Base-by-base conservation (phyloP, 2,888 invertebrate genomes). In the Pegoplata infirma region DNA sequence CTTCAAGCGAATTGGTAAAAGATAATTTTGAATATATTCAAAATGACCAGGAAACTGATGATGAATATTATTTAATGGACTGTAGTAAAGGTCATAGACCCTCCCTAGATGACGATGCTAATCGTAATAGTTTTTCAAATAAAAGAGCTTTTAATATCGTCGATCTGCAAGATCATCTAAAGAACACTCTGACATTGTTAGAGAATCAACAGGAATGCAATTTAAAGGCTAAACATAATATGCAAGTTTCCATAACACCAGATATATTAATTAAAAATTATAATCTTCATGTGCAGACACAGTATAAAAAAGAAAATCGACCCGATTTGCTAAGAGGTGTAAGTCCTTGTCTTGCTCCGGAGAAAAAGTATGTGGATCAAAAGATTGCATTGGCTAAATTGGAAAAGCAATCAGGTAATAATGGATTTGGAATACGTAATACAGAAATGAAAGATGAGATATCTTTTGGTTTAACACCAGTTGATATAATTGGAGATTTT, bases 401-500 rank as follows among this genome's bases (percentile, higher is more conserved):
- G 32, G 80, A 72, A 7, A 76, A 80, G 5, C 12, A 19, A 3
- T 66, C 64, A 14, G 5, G 0, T 4, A 23, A 21, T 6, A 59
- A 82, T 76, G 47, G 81, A 51, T 21, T 69, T 44, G 68, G n/a
- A 67, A n/a, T 63, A 10, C 68, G 67, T 8, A 28, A 71, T 23
- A 49, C 46, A n/a, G 78, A 79, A 21, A 74, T 76, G 3, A 83
- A 82, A 36, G 86, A 85, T 53, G 85, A 85, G 56, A 81, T 82
- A 51, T 84, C 84, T 3, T 81, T 83, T 47, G 84, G 85, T 10
- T 76, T 85, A 47, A 86, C 87, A 21, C 86, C 88, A 0, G 85
- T 88, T 6, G 88, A 88, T 83, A 89, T 89, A 49, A 86, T 89
- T 66, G 89, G 89, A 2, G 86, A 89, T 81, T 89, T 89, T 81